Percentiles rank a stretch among this genome's conserved stretches.
Evolutionary conservation across 2,113 vertebrate genomes (phyloP).

Genomic region (Plotosus lineatus): DNA sequence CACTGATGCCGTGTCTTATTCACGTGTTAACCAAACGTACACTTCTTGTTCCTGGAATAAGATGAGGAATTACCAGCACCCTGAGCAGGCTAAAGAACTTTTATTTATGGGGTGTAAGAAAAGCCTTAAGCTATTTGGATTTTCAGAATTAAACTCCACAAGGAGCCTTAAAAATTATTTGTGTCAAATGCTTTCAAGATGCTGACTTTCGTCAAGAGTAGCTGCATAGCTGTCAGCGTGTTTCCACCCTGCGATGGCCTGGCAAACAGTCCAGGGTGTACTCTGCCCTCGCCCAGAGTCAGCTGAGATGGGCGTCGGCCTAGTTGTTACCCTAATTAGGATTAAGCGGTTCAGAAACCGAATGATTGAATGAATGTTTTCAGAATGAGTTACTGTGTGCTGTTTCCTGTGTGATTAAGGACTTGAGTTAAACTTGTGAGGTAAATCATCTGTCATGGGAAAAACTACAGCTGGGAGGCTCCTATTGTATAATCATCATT

Average conservation of each 20-base stretch:
- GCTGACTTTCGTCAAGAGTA: too few relatives aligned
- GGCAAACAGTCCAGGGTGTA: too few relatives aligned
- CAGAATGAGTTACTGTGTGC: neutral
- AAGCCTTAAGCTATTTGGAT: constrained; percentile 4
- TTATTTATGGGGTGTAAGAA: neutral
- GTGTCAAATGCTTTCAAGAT: too few relatives aligned
- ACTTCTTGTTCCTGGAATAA: neutral
- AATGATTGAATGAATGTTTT: too few relatives aligned
- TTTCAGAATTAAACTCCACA: neutral
- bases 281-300: too few relatives aligned
- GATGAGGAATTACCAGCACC: neutral
- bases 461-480: neutral
- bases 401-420: neutral
- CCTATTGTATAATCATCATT: neutral
- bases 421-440: neutral
- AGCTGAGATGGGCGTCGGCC: too few relatives aligned
- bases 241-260: too few relatives aligned
- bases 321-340: too few relatives aligned
- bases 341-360: too few relatives aligned
- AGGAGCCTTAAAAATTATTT: neutral
- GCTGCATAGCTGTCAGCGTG: too few relatives aligned
- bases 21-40: neutral
- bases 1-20: neutral
- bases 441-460: constrained; percentile 1
- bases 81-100: neutral